These are phyloP conservation scores for Neuroterus valhalla DNA, from an alignment of 1,140 invertebrate species.

Conservation along the genomic window DNA sequence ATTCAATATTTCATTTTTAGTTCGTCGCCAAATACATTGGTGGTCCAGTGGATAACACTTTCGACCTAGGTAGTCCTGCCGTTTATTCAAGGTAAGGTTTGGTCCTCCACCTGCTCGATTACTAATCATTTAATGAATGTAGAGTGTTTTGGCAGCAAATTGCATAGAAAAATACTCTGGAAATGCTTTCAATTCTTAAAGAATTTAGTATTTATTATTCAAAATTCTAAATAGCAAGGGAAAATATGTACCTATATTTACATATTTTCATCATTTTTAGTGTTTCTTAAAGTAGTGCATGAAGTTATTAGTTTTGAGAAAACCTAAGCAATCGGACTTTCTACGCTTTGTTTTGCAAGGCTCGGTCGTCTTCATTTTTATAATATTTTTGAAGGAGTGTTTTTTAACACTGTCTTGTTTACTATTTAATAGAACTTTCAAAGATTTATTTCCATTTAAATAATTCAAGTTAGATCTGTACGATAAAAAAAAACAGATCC, in stretches of 20 bases:
- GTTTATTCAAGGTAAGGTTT: constrained; percentile 71
- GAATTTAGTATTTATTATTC: constrained; percentile 3
- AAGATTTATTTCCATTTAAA: too few species aligned
- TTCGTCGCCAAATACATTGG: constrained; percentile 70
- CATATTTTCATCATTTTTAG: background rate
- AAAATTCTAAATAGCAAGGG: background rate
- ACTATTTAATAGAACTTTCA: too few species aligned
- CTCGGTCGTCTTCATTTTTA: too few species aligned
- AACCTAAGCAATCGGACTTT: too few species aligned
- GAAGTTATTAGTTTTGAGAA: too few species aligned
- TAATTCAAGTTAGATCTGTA: too few species aligned
- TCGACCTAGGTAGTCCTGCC: constrained; percentile 64
- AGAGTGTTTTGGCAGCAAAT: background rate
- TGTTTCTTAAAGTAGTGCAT: background rate
- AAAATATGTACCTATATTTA: background rate
- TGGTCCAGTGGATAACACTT: constrained; percentile 64
- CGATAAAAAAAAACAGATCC: too few species aligned
- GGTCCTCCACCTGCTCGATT: too few species aligned
- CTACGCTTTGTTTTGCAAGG: too few species aligned
- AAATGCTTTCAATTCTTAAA: background rate
- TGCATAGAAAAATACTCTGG: background rate
- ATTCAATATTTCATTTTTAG: constrained; percentile 57
- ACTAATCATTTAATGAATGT: background rate
- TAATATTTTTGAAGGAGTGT: too few species aligned
- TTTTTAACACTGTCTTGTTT: too few species aligned